phyloP scores from a whole-genome alignment of 1,140 invertebrate species.

The Apis florea region DNA sequence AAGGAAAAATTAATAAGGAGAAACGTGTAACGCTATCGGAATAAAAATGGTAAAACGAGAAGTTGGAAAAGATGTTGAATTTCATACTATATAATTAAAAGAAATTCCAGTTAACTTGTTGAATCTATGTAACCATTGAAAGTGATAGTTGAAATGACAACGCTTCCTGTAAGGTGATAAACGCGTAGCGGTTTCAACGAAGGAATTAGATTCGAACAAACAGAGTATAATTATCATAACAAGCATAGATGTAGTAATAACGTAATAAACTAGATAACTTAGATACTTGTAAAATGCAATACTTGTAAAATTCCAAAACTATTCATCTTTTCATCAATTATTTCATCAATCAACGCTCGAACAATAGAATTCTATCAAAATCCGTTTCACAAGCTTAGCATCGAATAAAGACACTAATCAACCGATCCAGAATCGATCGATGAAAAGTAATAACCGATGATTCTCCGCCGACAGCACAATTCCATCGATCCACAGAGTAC shows the following conservation, averaged over 20 bases:
- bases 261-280: background rate
- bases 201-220: constrained; percentile 16
- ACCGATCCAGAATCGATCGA: too few species aligned
- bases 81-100: background rate
- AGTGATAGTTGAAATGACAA: constrained; percentile 45
- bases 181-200: constrained; percentile 4
- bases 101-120: constrained; percentile 19
- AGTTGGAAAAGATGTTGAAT: background rate
- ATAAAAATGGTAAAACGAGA: background rate
- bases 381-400: too few species aligned
- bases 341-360: too few species aligned
- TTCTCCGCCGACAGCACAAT: too few species aligned
- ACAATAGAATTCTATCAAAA: too few species aligned
- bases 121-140: constrained; percentile 10
- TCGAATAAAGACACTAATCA: too few species aligned
- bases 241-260: background rate
- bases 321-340: too few species aligned
- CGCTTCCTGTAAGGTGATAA: constrained; percentile 37
- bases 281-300: background rate
- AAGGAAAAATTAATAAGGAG: background rate
- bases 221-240: background rate
- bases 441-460: too few species aligned
- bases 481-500: too few species aligned
- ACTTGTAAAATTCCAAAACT: too few species aligned
- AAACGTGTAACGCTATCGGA: background rate